These are phyloP conservation scores for Synanceia verrucosa DNA, from an alignment of 2,797 vertebrate genomes.

Conservation along the genomic window DNA sequence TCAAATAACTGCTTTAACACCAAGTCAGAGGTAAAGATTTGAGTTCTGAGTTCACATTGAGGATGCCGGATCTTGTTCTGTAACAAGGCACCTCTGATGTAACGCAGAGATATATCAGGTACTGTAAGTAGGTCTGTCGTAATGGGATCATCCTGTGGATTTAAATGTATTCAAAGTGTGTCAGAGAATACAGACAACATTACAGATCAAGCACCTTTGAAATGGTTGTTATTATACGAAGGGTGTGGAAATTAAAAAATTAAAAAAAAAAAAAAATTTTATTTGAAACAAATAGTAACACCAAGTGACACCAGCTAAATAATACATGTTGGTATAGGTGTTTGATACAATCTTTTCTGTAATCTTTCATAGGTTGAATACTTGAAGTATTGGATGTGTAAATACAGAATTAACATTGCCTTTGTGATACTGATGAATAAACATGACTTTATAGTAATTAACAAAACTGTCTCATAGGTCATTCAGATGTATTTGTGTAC, in stretches of 20 bases:
- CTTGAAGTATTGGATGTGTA: no score
- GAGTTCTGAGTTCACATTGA: conserved; percentile 29
- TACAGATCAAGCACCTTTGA: not conserved
- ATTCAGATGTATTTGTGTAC: no score
- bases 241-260: not conserved
- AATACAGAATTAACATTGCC: no score
- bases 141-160: conserved; percentile 83
- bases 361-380: no score
- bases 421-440: no score
- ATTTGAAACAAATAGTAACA: not conserved
- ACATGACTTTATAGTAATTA: no score
- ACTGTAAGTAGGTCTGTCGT: conserved; percentile 81
- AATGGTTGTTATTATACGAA: not conserved
- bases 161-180: conserved; percentile 75
- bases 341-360: not conserved
- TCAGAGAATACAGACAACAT: conserved; percentile 15
- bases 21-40: conserved; percentile 20
- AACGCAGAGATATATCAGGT: conserved; percentile 75
- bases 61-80: conserved; percentile 44
- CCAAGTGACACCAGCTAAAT: not conserved
- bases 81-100: conserved; percentile 71
- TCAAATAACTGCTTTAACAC: conserved; percentile 13
- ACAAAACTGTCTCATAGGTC: no score
- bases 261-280: no score
- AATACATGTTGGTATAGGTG: not conserved